phyloP scores from a whole-genome alignment of 2,113 vertebrate species.

The Myrmecophaga tridactyla region DNA sequence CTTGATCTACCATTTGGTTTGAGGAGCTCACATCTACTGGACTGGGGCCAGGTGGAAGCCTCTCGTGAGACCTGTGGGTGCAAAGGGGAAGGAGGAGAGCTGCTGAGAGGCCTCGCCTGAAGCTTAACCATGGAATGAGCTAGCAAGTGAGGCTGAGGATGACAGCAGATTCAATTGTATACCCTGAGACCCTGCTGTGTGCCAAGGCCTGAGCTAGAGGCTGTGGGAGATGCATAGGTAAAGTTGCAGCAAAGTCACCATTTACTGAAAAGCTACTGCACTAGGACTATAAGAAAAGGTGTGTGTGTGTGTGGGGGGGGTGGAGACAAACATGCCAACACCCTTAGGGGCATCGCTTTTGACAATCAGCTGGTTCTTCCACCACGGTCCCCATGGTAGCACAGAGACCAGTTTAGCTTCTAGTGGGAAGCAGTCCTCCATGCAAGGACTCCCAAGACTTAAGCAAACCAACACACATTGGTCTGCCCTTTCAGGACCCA shows the following conservation, averaged over 20 bases:
- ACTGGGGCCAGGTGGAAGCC: neutral
- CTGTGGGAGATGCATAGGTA: neutral
- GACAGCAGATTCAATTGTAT: neutral
- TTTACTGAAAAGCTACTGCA: neutral
- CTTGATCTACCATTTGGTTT: neutral
- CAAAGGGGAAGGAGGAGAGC: no score
- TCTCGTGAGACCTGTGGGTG: neutral
- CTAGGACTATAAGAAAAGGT: neutral
- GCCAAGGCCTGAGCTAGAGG: neutral
- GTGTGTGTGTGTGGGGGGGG: no score
- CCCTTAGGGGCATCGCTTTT: rapidly evolving
- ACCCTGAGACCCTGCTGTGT: neutral
- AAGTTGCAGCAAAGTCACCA: neutral
- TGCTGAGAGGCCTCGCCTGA: neutral
- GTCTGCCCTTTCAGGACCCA: neutral
- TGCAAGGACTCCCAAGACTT: rapidly evolving
- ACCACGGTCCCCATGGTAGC: no score
- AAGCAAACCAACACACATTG: rapidly evolving
- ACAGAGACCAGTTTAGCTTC: neutral
- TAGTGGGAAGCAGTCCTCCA: neutral
- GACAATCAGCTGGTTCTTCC: neutral
- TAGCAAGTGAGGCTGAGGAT: neutral
- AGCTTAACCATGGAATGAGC: neutral
- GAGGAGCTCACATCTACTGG: neutral
- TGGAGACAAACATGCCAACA: neutral